Percentiles rank a stretch among this genome's conserved stretches.
phyloP scores from a whole-genome alignment of 2,888 invertebrate genomes.

The Yponomeuta plumbellus region DNA sequence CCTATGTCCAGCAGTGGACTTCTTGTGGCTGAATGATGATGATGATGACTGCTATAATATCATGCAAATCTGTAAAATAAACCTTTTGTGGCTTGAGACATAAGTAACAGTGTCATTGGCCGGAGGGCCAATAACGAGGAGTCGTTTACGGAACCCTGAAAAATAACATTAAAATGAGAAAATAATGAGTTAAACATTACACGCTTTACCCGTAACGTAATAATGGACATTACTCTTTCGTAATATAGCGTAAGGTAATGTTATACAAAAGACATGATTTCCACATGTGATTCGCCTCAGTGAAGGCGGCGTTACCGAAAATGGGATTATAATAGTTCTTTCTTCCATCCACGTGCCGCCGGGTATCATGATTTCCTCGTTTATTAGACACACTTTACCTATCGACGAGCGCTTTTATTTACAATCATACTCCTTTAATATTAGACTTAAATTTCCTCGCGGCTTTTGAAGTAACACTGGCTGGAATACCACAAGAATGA shows the following conservation, averaged over 20 bases:
- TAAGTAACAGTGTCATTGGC: not conserved
- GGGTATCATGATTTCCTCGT: constrained; percentile 21
- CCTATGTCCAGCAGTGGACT: no score
- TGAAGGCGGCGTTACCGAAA: constrained; percentile 16
- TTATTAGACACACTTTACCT: not conserved
- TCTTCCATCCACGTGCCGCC: constrained; percentile 27
- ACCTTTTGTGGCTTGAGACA: no score
- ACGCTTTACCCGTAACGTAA: constrained; percentile 21
- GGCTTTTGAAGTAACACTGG: not conserved
- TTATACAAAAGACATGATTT: constrained; percentile 38
- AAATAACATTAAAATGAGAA: constrained; percentile 14
- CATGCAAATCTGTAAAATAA: no score
- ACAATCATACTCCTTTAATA: not conserved
- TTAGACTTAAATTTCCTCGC: not conserved
- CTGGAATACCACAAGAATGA: not conserved
- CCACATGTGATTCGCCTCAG: constrained; percentile 30
- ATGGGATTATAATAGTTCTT: constrained; percentile 18
- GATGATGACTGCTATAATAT: no score
- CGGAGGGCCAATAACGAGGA: no score
- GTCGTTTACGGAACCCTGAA: constrained; percentile 3
- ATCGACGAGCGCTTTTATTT: not conserved
- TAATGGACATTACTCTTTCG: constrained; percentile 24
- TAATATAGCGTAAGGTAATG: constrained; percentile 28
- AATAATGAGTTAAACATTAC: constrained; percentile 20
- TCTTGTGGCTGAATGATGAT: no score